Conservation (phyloP, 92 coral and sea anemone genomes). For the Blastomussa wellsi region DNA sequence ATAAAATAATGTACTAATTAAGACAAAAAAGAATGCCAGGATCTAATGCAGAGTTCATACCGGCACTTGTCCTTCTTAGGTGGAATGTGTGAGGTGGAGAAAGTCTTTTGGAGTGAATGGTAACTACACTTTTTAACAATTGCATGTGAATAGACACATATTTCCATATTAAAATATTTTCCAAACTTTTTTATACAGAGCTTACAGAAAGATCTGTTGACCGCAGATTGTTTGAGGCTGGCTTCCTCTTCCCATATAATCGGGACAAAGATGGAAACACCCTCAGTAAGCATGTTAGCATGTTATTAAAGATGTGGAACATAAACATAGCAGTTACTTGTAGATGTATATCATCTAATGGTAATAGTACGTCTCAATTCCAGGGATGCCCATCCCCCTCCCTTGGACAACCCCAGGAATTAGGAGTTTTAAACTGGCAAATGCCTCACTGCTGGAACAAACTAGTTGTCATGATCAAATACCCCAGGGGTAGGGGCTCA, state of each 20-base stretch:
- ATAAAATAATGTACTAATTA: no score
- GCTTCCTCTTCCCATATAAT: conserved; percentile 77
- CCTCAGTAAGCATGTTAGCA: conserved; percentile 58
- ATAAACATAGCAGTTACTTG: no score
- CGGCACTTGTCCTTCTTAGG: conserved; percentile 30
- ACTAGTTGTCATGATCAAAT: no score
- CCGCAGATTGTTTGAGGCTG: conserved; percentile 82
- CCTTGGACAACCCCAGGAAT: no score
- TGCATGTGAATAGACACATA: not conserved
- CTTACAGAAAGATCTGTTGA: conserved; percentile 79
- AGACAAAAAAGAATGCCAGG: not conserved
- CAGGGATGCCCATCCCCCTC: no score
- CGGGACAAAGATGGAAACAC: conserved; percentile 86
- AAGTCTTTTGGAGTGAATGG: conserved; percentile 93
- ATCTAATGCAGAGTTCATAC: not conserved
- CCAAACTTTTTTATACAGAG: conserved; percentile 41
- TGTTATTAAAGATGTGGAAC: no score
- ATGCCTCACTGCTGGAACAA: no score
- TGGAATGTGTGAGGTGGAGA: conserved; percentile 88
- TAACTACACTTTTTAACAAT: conserved; percentile 11
- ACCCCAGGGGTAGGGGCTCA: no score
- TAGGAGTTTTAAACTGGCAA: no score
- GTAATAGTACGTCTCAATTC: no score
- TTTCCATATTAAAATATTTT: not conserved
- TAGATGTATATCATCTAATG: no score